phyloP scores from a whole-genome alignment of 2,888 invertebrate species.

The Hetaerina titia region DNA sequence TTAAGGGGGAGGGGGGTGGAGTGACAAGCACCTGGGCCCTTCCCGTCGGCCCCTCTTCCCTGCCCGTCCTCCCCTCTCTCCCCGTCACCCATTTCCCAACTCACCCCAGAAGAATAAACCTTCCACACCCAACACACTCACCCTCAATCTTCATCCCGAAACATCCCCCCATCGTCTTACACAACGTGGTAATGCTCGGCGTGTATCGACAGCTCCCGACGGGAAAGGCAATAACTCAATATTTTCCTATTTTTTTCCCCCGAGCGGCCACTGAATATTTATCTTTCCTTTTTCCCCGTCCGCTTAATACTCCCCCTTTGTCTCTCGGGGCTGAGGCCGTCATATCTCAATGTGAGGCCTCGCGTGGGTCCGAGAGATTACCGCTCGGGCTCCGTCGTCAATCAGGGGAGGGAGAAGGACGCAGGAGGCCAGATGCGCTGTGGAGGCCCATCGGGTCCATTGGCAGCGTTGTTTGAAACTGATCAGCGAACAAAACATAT shows the following conservation, averaged over 20 bases:
- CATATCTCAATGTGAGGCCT: not conserved
- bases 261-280: not conserved
- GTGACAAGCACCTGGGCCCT: not conserved
- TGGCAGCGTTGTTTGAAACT: not conserved
- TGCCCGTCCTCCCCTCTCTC: not conserved
- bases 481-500: not conserved
- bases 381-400: not conserved
- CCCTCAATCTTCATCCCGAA: not conserved
- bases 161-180: not conserved
- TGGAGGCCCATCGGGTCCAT: not conserved
- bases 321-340: not conserved
- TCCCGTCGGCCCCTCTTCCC: not conserved
- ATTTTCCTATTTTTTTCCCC: not conserved
- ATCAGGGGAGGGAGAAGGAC: not conserved
- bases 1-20: not conserved
- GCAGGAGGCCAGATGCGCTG: not conserved
- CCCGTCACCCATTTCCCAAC: not conserved
- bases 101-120: not conserved
- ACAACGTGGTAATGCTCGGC: not conserved
- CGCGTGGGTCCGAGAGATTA: not conserved
- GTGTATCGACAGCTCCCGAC: not conserved
- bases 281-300: not conserved
- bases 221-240: conserved; percentile 9
- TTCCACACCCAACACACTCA: not conserved
- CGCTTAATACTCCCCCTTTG: not conserved